These are phyloP conservation scores for Epizoanthus stellaris DNA, from an alignment of 92 coral and sea anemone genomes.

Conservation along the genomic window DNA sequence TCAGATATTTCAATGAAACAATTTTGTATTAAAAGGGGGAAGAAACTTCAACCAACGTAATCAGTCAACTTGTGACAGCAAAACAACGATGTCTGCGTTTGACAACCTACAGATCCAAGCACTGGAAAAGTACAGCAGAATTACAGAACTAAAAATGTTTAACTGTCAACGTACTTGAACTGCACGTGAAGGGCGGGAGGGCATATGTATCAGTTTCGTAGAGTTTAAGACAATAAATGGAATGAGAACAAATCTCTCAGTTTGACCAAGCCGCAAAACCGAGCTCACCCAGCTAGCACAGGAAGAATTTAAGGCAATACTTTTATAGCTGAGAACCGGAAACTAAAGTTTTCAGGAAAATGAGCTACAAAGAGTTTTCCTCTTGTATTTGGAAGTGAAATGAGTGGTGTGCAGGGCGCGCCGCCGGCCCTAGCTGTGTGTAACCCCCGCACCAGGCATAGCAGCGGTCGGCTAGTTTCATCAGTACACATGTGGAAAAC, in stretches of 20 bases:
- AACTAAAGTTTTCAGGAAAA: neutral
- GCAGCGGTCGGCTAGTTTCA: neutral
- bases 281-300: too few species aligned
- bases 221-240: neutral
- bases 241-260: neutral
- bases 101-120: neutral
- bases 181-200: neutral
- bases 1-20: too few species aligned
- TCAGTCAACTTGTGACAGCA: neutral
- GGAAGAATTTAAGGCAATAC: neutral
- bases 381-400: neutral
- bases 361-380: neutral
- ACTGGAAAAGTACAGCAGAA: neutral
- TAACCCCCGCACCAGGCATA: neutral
- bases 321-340: neutral
- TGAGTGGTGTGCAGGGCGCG: neutral
- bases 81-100: neutral
- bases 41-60: neutral
- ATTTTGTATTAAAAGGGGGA: too few species aligned
- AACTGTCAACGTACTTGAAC: neutral
- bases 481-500: conserved; percentile 15
- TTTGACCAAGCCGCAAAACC: too few species aligned
- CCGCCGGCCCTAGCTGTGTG: neutral
- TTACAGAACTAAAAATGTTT: neutral
- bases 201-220: neutral